These are phyloP conservation scores for Lethenteron camtschaticum DNA, from an alignment of 2,113 vertebrate genomes.

Conservation along the genomic window DNA sequence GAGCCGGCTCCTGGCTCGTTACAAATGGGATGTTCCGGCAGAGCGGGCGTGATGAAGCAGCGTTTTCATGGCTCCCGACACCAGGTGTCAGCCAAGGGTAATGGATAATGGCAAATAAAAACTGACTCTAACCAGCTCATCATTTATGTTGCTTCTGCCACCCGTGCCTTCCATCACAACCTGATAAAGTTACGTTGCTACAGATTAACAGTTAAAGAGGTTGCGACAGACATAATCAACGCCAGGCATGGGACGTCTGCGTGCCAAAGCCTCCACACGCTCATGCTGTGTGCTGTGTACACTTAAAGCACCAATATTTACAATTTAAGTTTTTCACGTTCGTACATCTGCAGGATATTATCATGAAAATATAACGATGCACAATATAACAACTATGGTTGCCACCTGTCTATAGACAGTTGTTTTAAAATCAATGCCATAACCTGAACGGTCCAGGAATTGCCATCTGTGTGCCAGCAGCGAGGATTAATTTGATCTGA, in stretches of 20 bases:
- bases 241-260: background rate
- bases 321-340: too few relatives aligned
- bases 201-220: background rate
- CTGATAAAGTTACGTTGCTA: background rate
- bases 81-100: conserved; percentile 6
- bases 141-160: background rate
- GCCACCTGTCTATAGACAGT: too few relatives aligned
- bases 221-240: background rate
- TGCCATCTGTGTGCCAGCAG: too few relatives aligned
- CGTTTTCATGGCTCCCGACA: conserved; percentile 6
- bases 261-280: background rate
- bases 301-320: too few relatives aligned
- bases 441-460: too few relatives aligned
- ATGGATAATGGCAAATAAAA: background rate
- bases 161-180: background rate
- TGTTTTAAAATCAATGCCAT: too few relatives aligned
- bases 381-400: too few relatives aligned
- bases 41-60: conserved; percentile 3
- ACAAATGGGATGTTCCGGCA: conserved; percentile 3
- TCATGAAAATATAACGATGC: too few relatives aligned
- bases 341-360: too few relatives aligned
- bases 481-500: too few relatives aligned
- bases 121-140: background rate
- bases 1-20: background rate
- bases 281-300: background rate